Evolutionary conservation across 2,888 invertebrate genomes (phyloP), one percentile per base, ranked within the genome.

Genomic region (Nysson spinosus): DNA sequence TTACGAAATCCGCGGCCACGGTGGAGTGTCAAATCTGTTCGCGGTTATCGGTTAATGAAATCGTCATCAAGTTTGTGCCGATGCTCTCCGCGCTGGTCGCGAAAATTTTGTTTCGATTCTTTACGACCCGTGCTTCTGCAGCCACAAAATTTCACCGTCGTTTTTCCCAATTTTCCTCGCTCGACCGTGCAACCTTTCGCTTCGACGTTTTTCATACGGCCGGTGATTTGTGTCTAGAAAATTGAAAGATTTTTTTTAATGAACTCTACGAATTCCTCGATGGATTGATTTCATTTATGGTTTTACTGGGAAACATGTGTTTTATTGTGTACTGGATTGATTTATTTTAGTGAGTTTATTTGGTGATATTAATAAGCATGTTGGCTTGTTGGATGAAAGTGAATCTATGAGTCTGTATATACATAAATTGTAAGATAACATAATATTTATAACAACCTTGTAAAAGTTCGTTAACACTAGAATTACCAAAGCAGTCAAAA

Each of bases 41-140:
- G 74, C 68, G 74, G 74, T 78, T 73, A 75, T 69, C 63, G 75
- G 67, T 35, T 73, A 77, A 75, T 72, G 74, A 72, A 74, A 76
- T 69, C 75, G 75, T 69, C 75, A 75, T 75, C 72, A 72, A 74
- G 63, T 60, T 57, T 66, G 69, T 66, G 72, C 52, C 63, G 55
- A 42, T 35, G 62, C 37, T 52, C 65, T 60, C 49, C 50, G 49
- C 34, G 35, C 19, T 43, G 32, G 19, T 22, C 47, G 28, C 32
- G 46, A 49, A 56, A 58, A 63, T 63, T 64, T 64, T 64, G 60
- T 73, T 68, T 64, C 46, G 52, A 49, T 32, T 55, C 69, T 61
- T 72, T 35, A 30, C 49, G 52, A 44, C 40, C 6, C 42, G 60
- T 12, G 35, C 43, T 34, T 67, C 50, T 19, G 34, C 24, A 19